A percentile compares a stretch with the other conserved stretches of the same genome.
Conservation (phyloP, 2,113 vertebrate genomes). For the Pseudopodoces humilis region DNA sequence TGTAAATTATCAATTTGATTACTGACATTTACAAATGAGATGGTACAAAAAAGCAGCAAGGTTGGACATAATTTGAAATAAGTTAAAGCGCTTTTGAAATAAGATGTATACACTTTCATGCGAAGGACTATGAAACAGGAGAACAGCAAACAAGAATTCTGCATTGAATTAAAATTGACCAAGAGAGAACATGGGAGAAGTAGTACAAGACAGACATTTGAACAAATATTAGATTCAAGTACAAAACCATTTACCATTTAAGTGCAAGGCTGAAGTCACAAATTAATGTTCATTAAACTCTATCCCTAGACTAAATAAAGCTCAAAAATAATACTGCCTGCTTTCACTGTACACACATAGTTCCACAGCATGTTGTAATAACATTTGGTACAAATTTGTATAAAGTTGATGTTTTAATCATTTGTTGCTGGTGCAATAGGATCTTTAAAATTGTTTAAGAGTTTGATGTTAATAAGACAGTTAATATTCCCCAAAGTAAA, state of each 20-base stretch:
- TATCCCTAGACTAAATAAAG: constrained; percentile 47
- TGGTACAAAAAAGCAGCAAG: neutral
- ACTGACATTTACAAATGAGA: neutral
- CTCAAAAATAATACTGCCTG: constrained; percentile 35
- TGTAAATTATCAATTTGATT: neutral
- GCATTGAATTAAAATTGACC: neutral
- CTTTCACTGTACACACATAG: constrained; percentile 30
- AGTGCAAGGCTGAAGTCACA: constrained; percentile 36
- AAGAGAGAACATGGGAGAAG: neutral
- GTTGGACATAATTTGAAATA: neutral
- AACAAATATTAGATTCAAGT: constrained; percentile 34
- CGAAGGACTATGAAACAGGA: neutral
- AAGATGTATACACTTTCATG: neutral
- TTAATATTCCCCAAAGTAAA: neutral
- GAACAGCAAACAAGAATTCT: neutral
- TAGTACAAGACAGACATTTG: constrained; percentile 4
- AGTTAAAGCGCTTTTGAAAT: neutral
- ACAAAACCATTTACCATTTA: constrained; percentile 21
- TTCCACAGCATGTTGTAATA: constrained; percentile 35
- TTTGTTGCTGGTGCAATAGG: constrained; percentile 57
- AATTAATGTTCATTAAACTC: constrained; percentile 29
- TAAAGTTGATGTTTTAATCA: constrained; percentile 56
- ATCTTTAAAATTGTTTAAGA: constrained; percentile 36
- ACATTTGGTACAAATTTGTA: constrained; percentile 52
- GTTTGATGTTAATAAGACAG: neutral